Evolutionary conservation across 2,888 invertebrate genomes (phyloP), one percentile per base, ranked within the genome.

Genomic region (Elegia similella): DNA sequence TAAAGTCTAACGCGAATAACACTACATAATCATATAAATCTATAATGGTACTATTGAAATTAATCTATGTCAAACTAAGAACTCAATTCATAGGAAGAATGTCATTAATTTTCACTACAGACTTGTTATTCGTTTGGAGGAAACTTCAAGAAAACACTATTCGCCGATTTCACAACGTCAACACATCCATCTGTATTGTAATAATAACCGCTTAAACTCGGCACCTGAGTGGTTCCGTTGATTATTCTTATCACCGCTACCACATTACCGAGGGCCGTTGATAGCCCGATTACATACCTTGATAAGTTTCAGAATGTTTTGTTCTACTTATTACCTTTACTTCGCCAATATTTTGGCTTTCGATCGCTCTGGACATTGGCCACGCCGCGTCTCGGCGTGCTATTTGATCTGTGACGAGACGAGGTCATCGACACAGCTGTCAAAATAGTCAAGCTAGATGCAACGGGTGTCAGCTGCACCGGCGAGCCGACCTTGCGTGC

Each of bases 401-500:
- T 38, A 38, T 16, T 12, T 53, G 52, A 34, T 46, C 34, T 46
- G 10, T 32, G 44, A 43, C 34, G 46, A 15, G n/a, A 8, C 56
- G 68, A 72, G 80, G 75, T 80, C 79, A 66, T 72, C 75, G 79
- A 81, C 68, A 65, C 69, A 64, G 63, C 73, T 78, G 80, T 76
- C 79, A 76, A 80, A 81, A 78, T 78, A 78, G 75, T 76, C 70
- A 68, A 72, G 68, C 70, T 70, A 72, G 72, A 68, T 75, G 75
- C 74, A 69, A 67, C 68, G 69, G 53, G 60, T 65, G 69, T 63
- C 68, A 66, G 66, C 65, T 66, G 74, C 69, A 66, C 65, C 66
- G 61, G 66, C 62, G 65, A 66, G 65, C 78, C 80, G 86, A 86
- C 87, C 86, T 86, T 85, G 86, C 73, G 76, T 73, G 80, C 79